Percentiles rank a stretch among this genome's conserved stretches.
phyloP scores from a whole-genome alignment of 2,113 vertebrate genomes.

The Ondatra zibethicus region DNA sequence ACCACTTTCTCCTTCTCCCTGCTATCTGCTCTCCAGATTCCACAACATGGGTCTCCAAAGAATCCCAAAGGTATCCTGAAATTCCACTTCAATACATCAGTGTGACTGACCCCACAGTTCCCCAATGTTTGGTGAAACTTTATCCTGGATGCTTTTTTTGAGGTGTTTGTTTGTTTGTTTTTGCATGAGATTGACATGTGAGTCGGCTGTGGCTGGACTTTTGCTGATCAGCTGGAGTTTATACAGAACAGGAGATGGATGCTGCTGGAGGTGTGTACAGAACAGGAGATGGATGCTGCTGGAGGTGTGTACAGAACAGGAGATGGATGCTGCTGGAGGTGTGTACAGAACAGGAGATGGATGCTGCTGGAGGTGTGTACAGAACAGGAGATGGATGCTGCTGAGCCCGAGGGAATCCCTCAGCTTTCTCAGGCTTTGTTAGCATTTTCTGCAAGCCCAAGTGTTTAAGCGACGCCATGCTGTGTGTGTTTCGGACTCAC shows the following conservation, averaged over 20 bases:
- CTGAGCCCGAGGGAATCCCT: too few relatives aligned
- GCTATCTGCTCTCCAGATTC: accelerated
- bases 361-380: too few relatives aligned
- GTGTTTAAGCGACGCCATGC: neutral
- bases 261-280: too few relatives aligned
- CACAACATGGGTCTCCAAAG: neutral
- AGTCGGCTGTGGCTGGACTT: too few relatives aligned
- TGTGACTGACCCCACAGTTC: neutral
- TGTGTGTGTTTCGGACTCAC: neutral
- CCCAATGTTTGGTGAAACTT: neutral
- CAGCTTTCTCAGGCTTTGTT: too few relatives aligned
- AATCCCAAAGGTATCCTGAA: neutral
- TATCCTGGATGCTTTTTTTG: neutral
- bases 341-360: neutral
- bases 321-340: accelerated
- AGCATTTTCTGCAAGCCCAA: accelerated
- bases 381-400: neutral
- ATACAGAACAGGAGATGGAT: neutral
- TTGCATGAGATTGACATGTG: neutral
- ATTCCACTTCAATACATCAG: neutral
- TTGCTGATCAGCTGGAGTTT: neutral
- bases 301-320: too few relatives aligned
- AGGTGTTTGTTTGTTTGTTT: neutral
- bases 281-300: accelerated
- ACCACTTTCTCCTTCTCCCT: accelerated